Evolutionary conservation across 2,113 vertebrate genomes (phyloP).

Genomic region (Caranx melampygus): DNA sequence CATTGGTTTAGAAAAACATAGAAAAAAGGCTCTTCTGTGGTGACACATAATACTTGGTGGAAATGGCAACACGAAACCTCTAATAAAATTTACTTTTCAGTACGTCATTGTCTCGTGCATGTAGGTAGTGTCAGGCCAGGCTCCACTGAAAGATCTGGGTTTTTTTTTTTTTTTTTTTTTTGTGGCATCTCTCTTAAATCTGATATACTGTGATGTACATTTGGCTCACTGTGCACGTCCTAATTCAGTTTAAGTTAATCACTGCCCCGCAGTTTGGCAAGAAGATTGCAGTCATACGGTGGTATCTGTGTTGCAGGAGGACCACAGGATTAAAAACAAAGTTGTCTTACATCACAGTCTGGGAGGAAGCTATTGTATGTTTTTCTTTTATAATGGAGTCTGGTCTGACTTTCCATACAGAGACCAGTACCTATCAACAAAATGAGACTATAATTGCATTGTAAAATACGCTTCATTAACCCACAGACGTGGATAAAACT

Average conservation of each 20-base stretch:
- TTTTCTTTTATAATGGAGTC: conserved; percentile 10
- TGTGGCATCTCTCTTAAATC: background rate
- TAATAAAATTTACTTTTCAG: background rate
- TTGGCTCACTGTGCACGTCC: background rate
- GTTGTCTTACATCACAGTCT: background rate
- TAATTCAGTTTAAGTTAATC: background rate
- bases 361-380: background rate
- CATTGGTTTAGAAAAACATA: conserved; percentile 19
- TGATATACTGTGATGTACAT: background rate
- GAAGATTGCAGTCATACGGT: conserved; percentile 19
- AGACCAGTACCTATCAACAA: background rate
- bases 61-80: conserved; percentile 3
- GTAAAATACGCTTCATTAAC: conserved; percentile 3
- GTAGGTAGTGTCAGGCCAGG: background rate
- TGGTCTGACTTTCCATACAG: background rate
- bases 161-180: background rate
- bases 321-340: background rate
- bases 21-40: conserved; percentile 62
- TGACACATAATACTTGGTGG: background rate
- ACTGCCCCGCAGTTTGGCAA: background rate
- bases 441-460: conserved; percentile 3
- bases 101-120: background rate
- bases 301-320: background rate
- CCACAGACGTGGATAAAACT: background rate
- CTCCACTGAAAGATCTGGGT: background rate